Percentiles rank a stretch among this genome's conserved stretches.
Conservation (phyloP, 2,113 vertebrate species). For the Camarhynchus parvulus region DNA sequence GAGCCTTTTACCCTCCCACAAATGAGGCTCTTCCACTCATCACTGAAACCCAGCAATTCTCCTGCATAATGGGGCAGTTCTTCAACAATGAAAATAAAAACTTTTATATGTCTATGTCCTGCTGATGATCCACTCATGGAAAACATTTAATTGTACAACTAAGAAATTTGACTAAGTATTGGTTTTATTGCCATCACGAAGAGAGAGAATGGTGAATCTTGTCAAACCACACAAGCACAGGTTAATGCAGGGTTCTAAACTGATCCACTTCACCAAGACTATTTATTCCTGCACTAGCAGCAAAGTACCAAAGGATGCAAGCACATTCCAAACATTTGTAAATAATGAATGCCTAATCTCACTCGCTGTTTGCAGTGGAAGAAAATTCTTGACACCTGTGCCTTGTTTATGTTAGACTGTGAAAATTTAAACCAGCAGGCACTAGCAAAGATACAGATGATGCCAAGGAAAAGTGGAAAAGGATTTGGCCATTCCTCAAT, state of each 20-base stretch:
- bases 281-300: background rate
- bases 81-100: background rate
- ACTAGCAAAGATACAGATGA: background rate
- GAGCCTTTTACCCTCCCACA: background rate
- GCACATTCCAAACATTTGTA: background rate
- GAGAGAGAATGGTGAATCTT: background rate
- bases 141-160: background rate
- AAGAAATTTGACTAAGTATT: background rate
- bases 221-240: background rate
- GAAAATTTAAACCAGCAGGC: background rate
- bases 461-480: background rate
- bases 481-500: too few species aligned
- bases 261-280: background rate
- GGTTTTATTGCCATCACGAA: background rate
- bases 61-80: background rate
- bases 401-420: background rate
- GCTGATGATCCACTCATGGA: background rate
- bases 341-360: background rate
- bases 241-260: background rate
- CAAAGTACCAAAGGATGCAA: background rate
- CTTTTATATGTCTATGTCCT: background rate
- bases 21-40: rapidly evolving
- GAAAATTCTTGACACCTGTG: background rate
- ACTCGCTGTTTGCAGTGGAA: background rate
- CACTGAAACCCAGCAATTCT: background rate